Conservation (phyloP, 1,140 invertebrate species). For the Tetragonula clypearis region DNA sequence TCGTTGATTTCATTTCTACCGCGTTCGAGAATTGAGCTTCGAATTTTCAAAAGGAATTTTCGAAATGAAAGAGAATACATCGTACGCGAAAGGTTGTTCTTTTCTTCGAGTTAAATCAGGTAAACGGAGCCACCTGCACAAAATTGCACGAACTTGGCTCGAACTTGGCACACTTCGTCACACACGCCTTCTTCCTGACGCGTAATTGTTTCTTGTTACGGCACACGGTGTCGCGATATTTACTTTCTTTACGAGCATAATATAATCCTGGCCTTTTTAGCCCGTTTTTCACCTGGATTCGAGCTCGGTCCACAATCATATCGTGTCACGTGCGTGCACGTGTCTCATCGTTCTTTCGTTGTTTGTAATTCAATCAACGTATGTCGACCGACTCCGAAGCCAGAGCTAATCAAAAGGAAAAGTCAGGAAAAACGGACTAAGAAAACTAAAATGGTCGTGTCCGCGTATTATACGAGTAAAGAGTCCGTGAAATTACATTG, state of each 20-base stretch:
- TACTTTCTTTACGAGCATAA: slow-evolving; percentile 53
- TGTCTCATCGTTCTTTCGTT: neutral
- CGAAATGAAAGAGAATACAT: too few relatives aligned
- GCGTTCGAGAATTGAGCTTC: too few relatives aligned
- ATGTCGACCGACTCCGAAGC: too few relatives aligned
- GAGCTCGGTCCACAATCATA: neutral
- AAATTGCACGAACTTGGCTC: neutral
- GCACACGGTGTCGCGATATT: slow-evolving; percentile 44
- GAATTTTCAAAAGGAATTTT: neutral
- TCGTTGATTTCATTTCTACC: neutral
- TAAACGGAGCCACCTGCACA: neutral
- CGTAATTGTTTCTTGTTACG: slow-evolving; percentile 47
- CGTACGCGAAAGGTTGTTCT: too few relatives aligned
- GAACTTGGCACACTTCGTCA: slow-evolving; percentile 50
- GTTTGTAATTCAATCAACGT: neutral
- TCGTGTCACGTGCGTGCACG: neutral
- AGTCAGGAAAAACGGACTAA: neutral
- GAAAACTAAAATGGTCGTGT: neutral
- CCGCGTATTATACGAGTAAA: slow-evolving; percentile 1
- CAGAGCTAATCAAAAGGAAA: neutral
- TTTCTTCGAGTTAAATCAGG: neutral
- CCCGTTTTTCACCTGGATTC: slow-evolving; percentile 40
- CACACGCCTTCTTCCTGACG: slow-evolving; percentile 20
- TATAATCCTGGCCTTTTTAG: slow-evolving; percentile 26
- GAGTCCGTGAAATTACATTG: slow-evolving; percentile 31